These are phyloP conservation scores for Astyanax mexicanus DNA, from an alignment of 2,797 vertebrate genomes.

Conservation along the genomic window DNA sequence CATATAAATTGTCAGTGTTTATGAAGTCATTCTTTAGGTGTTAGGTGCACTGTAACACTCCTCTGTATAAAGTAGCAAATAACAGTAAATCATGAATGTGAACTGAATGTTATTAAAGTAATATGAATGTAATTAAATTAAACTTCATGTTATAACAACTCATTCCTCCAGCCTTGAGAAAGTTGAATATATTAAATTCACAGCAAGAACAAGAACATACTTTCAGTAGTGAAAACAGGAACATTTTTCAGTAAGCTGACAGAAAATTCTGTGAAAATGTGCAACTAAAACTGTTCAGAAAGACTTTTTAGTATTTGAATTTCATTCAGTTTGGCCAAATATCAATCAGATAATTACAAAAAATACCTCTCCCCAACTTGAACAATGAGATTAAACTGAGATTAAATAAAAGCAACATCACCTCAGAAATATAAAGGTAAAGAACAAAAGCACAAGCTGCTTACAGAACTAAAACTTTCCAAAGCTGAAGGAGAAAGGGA, in stretches of 20 bases:
- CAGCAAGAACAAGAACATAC: neutral
- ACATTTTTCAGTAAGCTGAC: neutral
- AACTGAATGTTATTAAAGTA: conserved; percentile 2
- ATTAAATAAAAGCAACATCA: neutral
- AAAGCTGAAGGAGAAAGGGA: conserved; percentile 80
- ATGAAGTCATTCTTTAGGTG: neutral
- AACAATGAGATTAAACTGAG: neutral
- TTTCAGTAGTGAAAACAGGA: no score
- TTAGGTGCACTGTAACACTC: conserved; percentile 8
- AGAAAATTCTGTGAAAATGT: no score
- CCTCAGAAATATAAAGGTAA: neutral
- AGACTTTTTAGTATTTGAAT: no score
- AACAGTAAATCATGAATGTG: conserved; percentile 3
- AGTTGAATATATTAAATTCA: neutral
- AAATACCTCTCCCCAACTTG: neutral
- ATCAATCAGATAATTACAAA: neutral
- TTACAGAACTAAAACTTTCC: conserved; percentile 52
- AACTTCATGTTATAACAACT: neutral
- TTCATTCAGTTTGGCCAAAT: no score
- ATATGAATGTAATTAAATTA: conserved; percentile 7
- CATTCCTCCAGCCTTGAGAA: neutral
- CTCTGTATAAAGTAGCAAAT: conserved; percentile 1
- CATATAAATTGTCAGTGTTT: neutral
- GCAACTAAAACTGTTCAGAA: no score
- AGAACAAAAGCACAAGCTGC: no score